A percentile compares a stretch with the other conserved stretches of the same genome.
phyloP scores from a whole-genome alignment of 2,797 vertebrate species.

The Trematomus bernacchii region DNA sequence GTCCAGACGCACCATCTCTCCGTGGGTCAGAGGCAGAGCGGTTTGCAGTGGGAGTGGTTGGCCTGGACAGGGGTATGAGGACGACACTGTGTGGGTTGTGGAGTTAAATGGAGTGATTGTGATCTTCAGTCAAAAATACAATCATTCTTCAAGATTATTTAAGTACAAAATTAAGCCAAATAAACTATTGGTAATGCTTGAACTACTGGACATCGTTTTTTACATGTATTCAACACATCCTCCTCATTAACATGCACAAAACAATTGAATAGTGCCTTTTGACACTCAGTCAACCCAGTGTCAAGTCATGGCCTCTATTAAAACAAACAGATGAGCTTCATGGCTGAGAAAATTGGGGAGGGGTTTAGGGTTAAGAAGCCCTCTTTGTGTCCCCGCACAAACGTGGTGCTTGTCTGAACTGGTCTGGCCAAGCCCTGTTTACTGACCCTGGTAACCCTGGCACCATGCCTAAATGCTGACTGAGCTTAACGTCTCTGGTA shows the following conservation, averaged over 20 bases:
- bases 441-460: constrained; percentile 61
- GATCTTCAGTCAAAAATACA: constrained; percentile 26
- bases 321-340: constrained; percentile 63
- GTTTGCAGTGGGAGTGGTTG: constrained; percentile 90
- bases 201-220: not conserved
- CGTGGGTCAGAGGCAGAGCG: constrained; percentile 92
- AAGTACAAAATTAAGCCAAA: not conserved
- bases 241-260: not conserved
- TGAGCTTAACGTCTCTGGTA: constrained; percentile 37
- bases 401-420: constrained; percentile 70
- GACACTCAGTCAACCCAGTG: constrained; percentile 20
- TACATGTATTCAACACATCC: not conserved
- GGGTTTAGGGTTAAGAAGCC: constrained; percentile 52
- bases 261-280: constrained; percentile 5
- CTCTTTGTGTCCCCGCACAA: constrained; percentile 77
- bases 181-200: not conserved
- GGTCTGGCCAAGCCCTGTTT: constrained; percentile 49
- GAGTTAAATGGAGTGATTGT: constrained; percentile 34
- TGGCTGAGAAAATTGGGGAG: constrained; percentile 44
- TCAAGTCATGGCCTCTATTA: constrained; percentile 29
- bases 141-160: constrained; percentile 1
- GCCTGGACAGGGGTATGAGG: constrained; percentile 80
- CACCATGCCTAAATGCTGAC: constrained; percentile 60
- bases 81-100: constrained; percentile 56
- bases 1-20: constrained; percentile 96